Evolutionary conservation across 2,888 invertebrate genomes (phyloP).

Genomic region (Tribolium freemani): DNA sequence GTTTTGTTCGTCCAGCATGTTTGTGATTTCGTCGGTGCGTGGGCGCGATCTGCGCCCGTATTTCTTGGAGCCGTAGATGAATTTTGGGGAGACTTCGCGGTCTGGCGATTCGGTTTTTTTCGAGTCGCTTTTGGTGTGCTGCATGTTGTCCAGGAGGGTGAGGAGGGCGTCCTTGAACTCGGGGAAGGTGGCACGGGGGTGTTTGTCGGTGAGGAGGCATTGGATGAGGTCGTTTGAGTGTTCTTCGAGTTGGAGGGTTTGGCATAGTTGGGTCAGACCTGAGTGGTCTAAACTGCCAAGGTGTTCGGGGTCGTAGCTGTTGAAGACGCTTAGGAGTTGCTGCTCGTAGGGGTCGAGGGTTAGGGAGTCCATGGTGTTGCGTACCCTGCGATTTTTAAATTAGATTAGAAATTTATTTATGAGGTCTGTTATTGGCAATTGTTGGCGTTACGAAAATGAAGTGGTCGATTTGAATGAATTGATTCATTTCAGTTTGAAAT

Average conservation of each 20-base stretch:
- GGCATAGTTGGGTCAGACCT: slow-evolving; percentile 79
- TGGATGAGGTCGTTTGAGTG: slow-evolving; percentile 76
- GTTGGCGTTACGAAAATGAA: neutral
- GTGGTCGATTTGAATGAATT: neutral
- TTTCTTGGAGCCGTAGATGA: slow-evolving; percentile 81
- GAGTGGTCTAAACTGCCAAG: slow-evolving; percentile 77
- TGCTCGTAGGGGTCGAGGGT: slow-evolving; percentile 82
- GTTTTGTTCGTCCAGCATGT: slow-evolving; percentile 64
- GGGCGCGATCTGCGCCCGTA: slow-evolving; percentile 82
- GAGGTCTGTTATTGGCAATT: neutral
- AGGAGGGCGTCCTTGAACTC: slow-evolving; percentile 85
- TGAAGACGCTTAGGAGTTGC: slow-evolving; percentile 84
- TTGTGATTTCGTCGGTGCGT: slow-evolving; percentile 65
- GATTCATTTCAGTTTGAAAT: neutral
- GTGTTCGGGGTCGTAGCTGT: slow-evolving; percentile 81
- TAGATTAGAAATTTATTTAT: neutral
- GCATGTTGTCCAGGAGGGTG: slow-evolving; percentile 75
- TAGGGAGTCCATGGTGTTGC: slow-evolving; percentile 50
- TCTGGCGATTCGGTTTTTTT: slow-evolving; percentile 70
- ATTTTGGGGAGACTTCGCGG: slow-evolving; percentile 81
- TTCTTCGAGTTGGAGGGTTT: slow-evolving; percentile 83
- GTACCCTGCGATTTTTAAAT: neutral
- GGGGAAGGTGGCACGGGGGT: slow-evolving; percentile 75
- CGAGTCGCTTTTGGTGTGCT: slow-evolving; percentile 54
- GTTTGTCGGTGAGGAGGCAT: slow-evolving; percentile 71